A percentile compares a stretch with the other conserved stretches of the same genome.
These are phyloP conservation scores for Dryadula phaetusa DNA, from an alignment of 2,888 invertebrate species.

Conservation along the genomic window DNA sequence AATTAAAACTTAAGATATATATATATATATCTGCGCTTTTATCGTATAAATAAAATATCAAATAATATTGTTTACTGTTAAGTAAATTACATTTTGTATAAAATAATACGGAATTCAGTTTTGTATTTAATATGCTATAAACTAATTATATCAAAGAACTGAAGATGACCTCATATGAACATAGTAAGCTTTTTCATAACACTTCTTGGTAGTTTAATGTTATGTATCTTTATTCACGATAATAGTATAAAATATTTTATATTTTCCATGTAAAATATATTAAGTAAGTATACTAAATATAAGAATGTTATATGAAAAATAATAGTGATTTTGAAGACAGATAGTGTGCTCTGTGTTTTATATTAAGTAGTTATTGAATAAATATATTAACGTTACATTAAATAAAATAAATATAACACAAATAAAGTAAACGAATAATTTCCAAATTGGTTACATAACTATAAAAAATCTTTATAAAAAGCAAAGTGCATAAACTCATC, in stretches of 20 bases:
- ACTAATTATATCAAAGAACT: neutral
- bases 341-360: too few relatives aligned
- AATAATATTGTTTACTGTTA: too few relatives aligned
- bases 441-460: neutral
- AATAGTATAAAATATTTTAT: neutral
- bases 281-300: neutral
- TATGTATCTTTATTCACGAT: slow-evolving; percentile 13
- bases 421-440: neutral
- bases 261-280: neutral
- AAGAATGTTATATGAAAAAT: too few relatives aligned
- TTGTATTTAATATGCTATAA: neutral
- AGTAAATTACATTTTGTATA: neutral
- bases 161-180: slow-evolving; percentile 13
- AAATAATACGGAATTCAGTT: neutral
- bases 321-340: too few relatives aligned
- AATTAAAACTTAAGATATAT: too few relatives aligned
- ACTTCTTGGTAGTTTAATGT: slow-evolving; percentile 1
- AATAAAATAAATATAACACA: too few relatives aligned
- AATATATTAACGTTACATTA: too few relatives aligned
- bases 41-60: too few relatives aligned
- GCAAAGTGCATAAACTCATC: neutral
- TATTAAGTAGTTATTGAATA: too few relatives aligned
- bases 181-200: slow-evolving; percentile 10
- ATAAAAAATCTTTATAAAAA: neutral
- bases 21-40: too few relatives aligned